A percentile compares a stretch with the other conserved stretches of the same genome.
Evolutionary conservation across 2,797 vertebrate genomes (phyloP).

Genomic region (Cryptoprocta ferox): DNA sequence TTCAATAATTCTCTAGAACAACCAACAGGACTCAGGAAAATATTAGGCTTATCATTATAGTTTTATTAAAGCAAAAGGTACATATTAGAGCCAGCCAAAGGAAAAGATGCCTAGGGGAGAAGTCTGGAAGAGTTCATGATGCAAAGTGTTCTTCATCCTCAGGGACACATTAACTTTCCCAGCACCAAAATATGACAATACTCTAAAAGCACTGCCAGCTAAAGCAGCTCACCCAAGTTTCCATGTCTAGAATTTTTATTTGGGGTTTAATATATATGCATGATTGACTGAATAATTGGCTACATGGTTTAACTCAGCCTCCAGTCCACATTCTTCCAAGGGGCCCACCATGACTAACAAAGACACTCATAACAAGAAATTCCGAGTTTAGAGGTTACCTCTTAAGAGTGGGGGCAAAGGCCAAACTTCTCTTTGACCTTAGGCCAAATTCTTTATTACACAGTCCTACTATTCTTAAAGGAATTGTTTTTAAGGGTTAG

Average conservation of each 20-base stretch:
- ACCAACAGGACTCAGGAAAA: neutral
- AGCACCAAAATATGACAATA: neutral
- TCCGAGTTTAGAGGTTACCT: neutral
- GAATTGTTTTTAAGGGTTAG: neutral
- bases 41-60: neutral
- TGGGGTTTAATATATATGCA: neutral
- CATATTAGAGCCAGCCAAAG: neutral
- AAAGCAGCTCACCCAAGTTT: neutral
- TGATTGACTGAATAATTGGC: neutral
- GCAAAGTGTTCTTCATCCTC: neutral
- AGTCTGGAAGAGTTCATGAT: neutral
- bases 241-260: neutral
- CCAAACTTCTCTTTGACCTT: neutral
- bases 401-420: neutral
- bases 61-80: conserved; percentile 5
- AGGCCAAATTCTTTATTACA: neutral
- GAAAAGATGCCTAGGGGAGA: neutral
- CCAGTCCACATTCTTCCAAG: neutral
- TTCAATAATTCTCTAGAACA: neutral
- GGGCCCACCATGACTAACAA: neutral
- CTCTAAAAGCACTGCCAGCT: neutral
- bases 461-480: neutral
- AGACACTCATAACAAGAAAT: neutral
- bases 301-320: neutral
- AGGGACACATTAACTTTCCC: neutral